phyloP scores from a whole-genome alignment of 2,113 vertebrate genomes.

The Indicator indicator region DNA sequence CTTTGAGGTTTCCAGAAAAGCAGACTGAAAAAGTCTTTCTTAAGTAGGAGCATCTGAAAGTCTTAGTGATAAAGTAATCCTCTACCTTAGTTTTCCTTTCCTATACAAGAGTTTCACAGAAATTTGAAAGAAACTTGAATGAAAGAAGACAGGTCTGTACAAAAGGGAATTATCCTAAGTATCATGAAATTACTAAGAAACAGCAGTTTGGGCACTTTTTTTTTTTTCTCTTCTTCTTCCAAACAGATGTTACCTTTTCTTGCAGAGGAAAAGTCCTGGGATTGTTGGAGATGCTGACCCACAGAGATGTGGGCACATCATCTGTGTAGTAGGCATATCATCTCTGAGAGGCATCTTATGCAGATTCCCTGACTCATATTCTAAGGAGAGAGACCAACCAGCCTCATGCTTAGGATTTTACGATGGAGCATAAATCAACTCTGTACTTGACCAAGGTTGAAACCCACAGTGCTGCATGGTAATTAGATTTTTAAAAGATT shows the following conservation, averaged over 20 bases:
- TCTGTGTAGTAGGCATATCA: conserved; percentile 13
- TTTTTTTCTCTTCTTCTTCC: neutral
- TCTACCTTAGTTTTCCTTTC: neutral
- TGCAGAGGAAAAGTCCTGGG: neutral
- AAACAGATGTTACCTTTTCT: neutral
- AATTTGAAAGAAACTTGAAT: neutral
- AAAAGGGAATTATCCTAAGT: neutral
- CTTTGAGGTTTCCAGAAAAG: neutral
- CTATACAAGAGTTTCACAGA: neutral
- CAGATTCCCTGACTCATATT: conserved; percentile 61
- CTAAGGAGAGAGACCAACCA: conserved; percentile 15
- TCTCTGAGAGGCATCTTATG: conserved; percentile 7
- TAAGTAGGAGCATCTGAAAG: neutral
- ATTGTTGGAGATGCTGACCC: neutral
- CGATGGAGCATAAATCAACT: conserved; percentile 61
- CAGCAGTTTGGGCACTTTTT: neutral
- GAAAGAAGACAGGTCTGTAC: neutral
- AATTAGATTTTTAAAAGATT: conserved; percentile 75
- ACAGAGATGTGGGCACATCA: neutral
- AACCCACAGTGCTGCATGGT: conserved; percentile 67
- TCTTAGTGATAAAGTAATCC: neutral
- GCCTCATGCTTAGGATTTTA: conserved; percentile 57
- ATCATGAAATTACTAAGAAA: neutral
- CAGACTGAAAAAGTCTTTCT: neutral
- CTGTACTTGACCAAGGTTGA: conserved; percentile 77